Base-by-base conservation (phyloP, 2,797 vertebrate genomes). In the Percopsis omiscomaycus region DNA sequence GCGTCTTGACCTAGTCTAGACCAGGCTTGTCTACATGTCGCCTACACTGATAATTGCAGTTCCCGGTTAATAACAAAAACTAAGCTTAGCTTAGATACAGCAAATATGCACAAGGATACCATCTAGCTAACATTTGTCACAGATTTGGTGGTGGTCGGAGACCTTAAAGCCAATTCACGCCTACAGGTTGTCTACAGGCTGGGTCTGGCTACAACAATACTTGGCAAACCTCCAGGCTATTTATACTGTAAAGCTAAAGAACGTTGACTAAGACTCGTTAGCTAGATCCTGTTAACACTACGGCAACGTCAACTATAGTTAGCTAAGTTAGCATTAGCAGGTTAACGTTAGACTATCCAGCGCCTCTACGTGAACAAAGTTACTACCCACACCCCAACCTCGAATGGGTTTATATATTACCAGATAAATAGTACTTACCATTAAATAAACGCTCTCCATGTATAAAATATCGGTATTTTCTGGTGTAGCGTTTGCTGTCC, bases 251-350 rank as follows among this genome's bases (percentile, higher is more conserved):
- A 3, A 14, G 12, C 14, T 29, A 1, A 1, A 2, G 4, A 14
- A 10, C 12, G 3, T 9, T 10, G 46, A 16, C 37, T 14, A 3
- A 4, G 61, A 59, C 45, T 16, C n/a, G 62, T 71, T 74, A 74
- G 65, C 63, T 27, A 12, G 8, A 27, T 27, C 22, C 2, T 13
- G 29, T 30, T 59, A 61, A 81, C 66, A 74, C 6, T 22, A 50
- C 14, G 8, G 8, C n/a, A 50, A n/a, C 48, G 4, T n/a, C 2
- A 3, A 2, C 15, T 50, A 3, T n/a, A 4, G n/a, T 6, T 68
- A 42, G 59, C 9, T n/a, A 4, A 5, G 74, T 28, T 85, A 86
- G 59, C 79, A 51, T 62, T 77, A 80, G 78, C 71, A 75, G 49
- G 59, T 53, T 53, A 28, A 12, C 6, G 8, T 12, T 52, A 52